Conservation (phyloP, 2,797 vertebrate species). For the Lophotriccus pileatus region DNA sequence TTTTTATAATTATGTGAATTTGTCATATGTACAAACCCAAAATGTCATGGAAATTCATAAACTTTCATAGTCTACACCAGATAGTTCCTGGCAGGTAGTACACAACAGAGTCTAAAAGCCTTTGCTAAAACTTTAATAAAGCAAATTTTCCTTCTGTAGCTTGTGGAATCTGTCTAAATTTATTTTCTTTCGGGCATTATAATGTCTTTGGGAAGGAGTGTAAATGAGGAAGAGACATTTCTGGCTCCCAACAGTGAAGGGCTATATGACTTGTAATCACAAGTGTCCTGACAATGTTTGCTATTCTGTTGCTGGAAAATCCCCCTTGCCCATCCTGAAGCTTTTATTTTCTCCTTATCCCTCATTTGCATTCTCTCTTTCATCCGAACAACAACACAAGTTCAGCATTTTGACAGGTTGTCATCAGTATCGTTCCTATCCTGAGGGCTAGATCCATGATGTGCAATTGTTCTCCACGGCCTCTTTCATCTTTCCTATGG, state of each 20-base stretch:
- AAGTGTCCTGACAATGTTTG: neutral
- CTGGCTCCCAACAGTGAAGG: neutral
- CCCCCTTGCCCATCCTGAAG: neutral
- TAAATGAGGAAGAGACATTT: neutral
- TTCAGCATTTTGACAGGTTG: constrained; percentile 34
- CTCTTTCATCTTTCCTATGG: constrained; percentile 26
- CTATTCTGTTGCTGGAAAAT: neutral
- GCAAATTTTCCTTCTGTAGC: neutral
- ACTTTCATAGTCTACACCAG: neutral
- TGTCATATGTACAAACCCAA: neutral
- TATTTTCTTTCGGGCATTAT: neutral
- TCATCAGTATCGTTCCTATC: constrained; percentile 34
- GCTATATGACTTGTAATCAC: constrained; percentile 12
- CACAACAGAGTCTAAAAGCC: neutral
- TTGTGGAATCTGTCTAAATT: neutral
- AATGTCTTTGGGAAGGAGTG: neutral
- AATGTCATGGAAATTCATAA: neutral
- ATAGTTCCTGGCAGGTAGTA: neutral
- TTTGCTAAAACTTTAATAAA: neutral
- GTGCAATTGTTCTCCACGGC: neutral
- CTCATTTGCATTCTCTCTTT: constrained; percentile 58
- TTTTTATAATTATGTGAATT: neutral
- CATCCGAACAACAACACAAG: constrained; percentile 15
- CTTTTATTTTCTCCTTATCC: constrained; percentile 19
- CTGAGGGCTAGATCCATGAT: constrained; percentile 18